Percentiles rank a stretch among this genome's conserved stretches.
phyloP scores from a whole-genome alignment of 2,888 invertebrate genomes.

The Phorcus lineatus region DNA sequence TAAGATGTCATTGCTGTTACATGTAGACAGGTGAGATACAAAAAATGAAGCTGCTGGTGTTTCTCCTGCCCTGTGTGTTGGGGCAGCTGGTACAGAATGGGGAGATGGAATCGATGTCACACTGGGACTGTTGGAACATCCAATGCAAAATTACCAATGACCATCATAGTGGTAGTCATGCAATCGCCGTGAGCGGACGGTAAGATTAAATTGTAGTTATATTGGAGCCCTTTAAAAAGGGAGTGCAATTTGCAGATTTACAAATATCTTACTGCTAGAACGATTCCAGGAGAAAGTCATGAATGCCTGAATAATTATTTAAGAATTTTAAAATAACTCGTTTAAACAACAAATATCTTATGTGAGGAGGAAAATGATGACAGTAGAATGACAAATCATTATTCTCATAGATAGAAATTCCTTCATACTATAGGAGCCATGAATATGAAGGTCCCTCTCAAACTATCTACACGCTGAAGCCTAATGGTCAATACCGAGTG shows the following conservation, averaged over 20 bases:
- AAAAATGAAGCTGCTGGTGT: not conserved
- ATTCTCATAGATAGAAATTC: too few relatives aligned
- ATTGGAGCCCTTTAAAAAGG: too few relatives aligned
- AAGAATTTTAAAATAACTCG: too few relatives aligned
- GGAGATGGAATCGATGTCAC: conserved; percentile 6
- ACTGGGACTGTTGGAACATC: conserved; percentile 27
- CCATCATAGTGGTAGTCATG: conserved; percentile 14
- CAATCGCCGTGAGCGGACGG: conserved; percentile 17
- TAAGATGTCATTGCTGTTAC: too few relatives aligned
- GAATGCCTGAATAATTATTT: too few relatives aligned
- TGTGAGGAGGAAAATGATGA: too few relatives aligned
- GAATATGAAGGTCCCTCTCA: conserved; percentile 9
- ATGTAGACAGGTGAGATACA: too few relatives aligned
- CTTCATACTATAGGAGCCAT: not conserved
- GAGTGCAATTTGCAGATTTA: too few relatives aligned
- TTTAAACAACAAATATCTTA: too few relatives aligned
- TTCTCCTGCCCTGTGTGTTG: not conserved
- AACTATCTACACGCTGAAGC: not conserved
- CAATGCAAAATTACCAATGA: conserved; percentile 2
- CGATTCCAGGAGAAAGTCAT: too few relatives aligned
- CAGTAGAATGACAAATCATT: too few relatives aligned
- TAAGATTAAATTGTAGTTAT: not conserved
- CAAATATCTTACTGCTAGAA: too few relatives aligned
- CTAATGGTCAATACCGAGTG: conserved; percentile 15
- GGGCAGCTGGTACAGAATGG: conserved; percentile 12